Conservation (phyloP, 2,797 vertebrate species). For the Sebastes hubbsi region DNA sequence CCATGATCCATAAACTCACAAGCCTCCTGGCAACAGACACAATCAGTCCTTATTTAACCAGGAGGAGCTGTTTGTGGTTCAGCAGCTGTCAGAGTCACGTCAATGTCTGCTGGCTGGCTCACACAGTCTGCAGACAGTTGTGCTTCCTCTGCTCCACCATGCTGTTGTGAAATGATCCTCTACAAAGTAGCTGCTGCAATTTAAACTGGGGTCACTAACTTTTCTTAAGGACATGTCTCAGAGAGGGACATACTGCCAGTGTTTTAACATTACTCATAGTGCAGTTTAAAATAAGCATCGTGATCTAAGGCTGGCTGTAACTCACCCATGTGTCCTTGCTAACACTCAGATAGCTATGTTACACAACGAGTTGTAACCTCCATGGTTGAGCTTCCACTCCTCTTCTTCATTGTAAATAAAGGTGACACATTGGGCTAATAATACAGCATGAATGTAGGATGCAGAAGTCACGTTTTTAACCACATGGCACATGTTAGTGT, state of each 20-base stretch:
- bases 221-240: not conserved
- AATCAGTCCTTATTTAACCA: conserved; percentile 9
- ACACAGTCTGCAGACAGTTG: conserved; percentile 28
- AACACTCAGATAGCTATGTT: not conserved
- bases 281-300: conserved; percentile 24
- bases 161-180: not conserved
- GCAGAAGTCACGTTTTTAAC: accelerated
- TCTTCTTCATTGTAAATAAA: accelerated
- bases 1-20: not conserved
- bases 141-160: not conserved
- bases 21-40: not conserved
- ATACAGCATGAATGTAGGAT: accelerated
- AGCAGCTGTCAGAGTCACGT: conserved; percentile 43
- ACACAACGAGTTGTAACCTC: not conserved
- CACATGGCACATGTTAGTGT: not conserved
- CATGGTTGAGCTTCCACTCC: not conserved
- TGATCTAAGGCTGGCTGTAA: conserved; percentile 21
- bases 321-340: conserved; percentile 51
- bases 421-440: accelerated
- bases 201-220: accelerated
- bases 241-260: not conserved
- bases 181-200: not conserved
- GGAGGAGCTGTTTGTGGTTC: not conserved
- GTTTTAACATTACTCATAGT: not conserved
- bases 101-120: conserved; percentile 11